Conservation (phyloP, 2,797 vertebrate species). For the Oryzias dopingdopingensis region DNA sequence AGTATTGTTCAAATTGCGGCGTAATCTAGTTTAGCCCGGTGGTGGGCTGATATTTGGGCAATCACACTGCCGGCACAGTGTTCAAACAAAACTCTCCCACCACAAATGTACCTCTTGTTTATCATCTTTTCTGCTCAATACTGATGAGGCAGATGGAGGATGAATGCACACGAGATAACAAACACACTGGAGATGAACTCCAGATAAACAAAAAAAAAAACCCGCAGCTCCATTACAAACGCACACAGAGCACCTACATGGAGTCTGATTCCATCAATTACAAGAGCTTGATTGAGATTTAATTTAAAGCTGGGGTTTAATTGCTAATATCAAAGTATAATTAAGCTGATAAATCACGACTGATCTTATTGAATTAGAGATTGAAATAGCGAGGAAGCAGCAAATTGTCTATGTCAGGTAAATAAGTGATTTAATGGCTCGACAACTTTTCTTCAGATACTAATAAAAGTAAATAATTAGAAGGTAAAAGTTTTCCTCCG, state of each 20-base stretch:
- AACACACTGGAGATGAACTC: slow-evolving; percentile 52
- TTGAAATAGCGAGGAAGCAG: slow-evolving; percentile 78
- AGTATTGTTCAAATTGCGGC: slow-evolving; percentile 50
- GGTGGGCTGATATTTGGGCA: slow-evolving; percentile 61
- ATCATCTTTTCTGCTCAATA: slow-evolving; percentile 46
- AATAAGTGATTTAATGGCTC: slow-evolving; percentile 78
- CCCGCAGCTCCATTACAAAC: slow-evolving; percentile 51
- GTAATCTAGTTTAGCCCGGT: slow-evolving; percentile 56
- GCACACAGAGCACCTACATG: slow-evolving; percentile 66
- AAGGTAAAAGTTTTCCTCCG: no score
- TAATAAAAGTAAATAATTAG: slow-evolving; percentile 56
- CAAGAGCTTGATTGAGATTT: slow-evolving; percentile 81
- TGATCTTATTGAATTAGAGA: slow-evolving; percentile 84
- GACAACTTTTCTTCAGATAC: slow-evolving; percentile 68
- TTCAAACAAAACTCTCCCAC: slow-evolving; percentile 59
- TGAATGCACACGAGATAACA: slow-evolving; percentile 61
- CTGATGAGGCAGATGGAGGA: slow-evolving; percentile 66
- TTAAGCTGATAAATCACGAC: slow-evolving; percentile 83
- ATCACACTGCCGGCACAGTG: slow-evolving; percentile 39
- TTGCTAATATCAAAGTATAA: slow-evolving; percentile 85
- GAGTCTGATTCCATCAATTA: slow-evolving; percentile 80
- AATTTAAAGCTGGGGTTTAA: slow-evolving; percentile 83
- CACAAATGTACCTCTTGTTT: slow-evolving; percentile 56
- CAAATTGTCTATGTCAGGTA: slow-evolving; percentile 87
- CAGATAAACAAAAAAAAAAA: slow-evolving; percentile 54